Evolutionary conservation across 2,888 invertebrate species (phyloP).

Genomic region (Podotricha telesiphe): DNA sequence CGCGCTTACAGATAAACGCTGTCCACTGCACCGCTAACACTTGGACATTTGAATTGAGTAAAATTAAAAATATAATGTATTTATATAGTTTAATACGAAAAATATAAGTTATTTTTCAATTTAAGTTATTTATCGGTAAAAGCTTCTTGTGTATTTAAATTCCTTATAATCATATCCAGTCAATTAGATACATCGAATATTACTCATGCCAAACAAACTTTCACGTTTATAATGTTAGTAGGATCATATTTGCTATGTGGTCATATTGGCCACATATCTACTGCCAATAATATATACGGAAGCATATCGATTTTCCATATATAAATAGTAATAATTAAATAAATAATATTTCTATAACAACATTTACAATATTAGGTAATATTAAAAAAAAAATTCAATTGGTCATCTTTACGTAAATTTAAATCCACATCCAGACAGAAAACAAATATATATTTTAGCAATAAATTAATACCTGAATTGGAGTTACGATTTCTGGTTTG

Average conservation of each 20-base stretch:
- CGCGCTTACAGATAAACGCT: too few species aligned
- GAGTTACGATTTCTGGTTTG: not conserved
- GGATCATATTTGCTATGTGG: conserved; percentile 8
- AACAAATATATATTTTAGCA: too few species aligned
- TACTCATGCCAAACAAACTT: not conserved
- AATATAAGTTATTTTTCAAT: too few species aligned
- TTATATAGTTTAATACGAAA: too few species aligned
- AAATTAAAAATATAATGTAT: too few species aligned
- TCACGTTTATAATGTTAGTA: not conserved
- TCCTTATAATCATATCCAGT: not conserved
- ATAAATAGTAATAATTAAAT: not conserved
- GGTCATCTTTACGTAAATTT: too few species aligned
- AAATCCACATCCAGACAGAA: too few species aligned
- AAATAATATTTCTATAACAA: not conserved
- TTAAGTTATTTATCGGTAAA: too few species aligned
- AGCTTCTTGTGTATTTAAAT: too few species aligned
- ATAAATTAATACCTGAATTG: not conserved
- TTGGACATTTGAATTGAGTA: too few species aligned
- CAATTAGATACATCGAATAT: not conserved
- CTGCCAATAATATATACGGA: not conserved
- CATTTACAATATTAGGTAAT: not conserved
- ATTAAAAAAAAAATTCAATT: too few species aligned
- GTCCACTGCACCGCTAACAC: too few species aligned
- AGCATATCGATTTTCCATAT: not conserved
- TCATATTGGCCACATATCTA: not conserved